Base-by-base conservation (phyloP, 2,888 invertebrate species). In the Galeruca laticollis region DNA sequence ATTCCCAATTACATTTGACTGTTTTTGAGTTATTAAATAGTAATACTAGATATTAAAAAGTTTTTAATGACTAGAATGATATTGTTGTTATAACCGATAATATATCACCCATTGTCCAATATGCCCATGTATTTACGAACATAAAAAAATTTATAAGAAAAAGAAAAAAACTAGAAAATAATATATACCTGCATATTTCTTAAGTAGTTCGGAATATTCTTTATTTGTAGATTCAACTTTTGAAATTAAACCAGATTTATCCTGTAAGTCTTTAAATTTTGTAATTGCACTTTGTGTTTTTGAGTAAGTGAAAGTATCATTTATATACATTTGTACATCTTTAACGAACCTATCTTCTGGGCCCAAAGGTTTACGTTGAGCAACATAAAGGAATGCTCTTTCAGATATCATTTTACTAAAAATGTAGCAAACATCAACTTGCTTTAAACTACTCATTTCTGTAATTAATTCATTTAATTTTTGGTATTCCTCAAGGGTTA, bases 341-440 rank as follows among this genome's bases (percentile, higher is more conserved):
- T 72, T 76, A 54, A 77, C 70, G 63, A 78, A 79, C 51, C 74
- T 71, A 56, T 69, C 68, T 68, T 80, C 80, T n/a, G 77, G 75
- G 15, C 77, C 79, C n/a, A 76, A 69, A 43, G 72, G 72, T 63
- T 68, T 76, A 43, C 75, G 71, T 47, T 70, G 68, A 8, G 75
- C 78, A 6, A 80, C 79, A 70, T 77, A 84, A 5, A 75, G 37
- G 65, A 84, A 83, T 5, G 79, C 83, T 54, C 78, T 67, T 62
- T 81, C 80, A 0, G 75, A 52, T 64, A 77, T 76, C 70, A 81
- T 74, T 74, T 81, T 81, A n/a, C 75, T 73, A 70, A 78, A 82
- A 59, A 82, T 77, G 60, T 77, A 82, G 0, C 80, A 62, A 2
- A 77, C 72, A 49, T 84, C 81, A 8, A 75, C 60, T 35, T 79